phyloP scores from a whole-genome alignment of 2,888 invertebrate species.

The Patella depressa region DNA sequence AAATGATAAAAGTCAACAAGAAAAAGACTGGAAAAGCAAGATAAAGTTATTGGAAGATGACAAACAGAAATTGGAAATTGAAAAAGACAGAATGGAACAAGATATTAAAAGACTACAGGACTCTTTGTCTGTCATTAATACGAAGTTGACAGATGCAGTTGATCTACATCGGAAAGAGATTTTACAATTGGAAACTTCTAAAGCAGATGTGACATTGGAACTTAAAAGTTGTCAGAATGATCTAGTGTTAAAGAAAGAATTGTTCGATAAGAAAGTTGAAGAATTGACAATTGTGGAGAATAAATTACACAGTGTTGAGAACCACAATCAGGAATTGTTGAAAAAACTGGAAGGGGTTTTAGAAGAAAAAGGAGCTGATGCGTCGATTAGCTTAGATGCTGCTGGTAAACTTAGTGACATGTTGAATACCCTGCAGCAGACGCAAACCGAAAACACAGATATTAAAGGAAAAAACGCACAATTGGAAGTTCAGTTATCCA shows the following conservation, averaged over 20 bases:
- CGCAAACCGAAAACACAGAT: background rate
- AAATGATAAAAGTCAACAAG: slow-evolving; percentile 43
- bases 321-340: slow-evolving; percentile 37
- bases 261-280: slow-evolving; percentile 28
- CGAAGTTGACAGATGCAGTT: background rate
- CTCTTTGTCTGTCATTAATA: no score
- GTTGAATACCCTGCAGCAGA: background rate
- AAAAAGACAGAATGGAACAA: slow-evolving; percentile 29
- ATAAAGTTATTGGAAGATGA: slow-evolving; percentile 35
- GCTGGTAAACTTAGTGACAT: background rate
- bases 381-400: slow-evolving; percentile 11
- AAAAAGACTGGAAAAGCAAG: slow-evolving; percentile 43
- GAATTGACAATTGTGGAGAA: slow-evolving; percentile 30
- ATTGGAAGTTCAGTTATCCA: slow-evolving; percentile 13
- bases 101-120: slow-evolving; percentile 3
- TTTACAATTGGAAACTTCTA: background rate
- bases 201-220: background rate
- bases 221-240: slow-evolving; percentile 24
- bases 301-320: slow-evolving; percentile 29
- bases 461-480: slow-evolving; percentile 15
- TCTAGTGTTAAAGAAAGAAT: slow-evolving; percentile 21
- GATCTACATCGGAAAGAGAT: background rate
- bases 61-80: slow-evolving; percentile 32
- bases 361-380: background rate
- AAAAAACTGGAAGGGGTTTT: slow-evolving; percentile 34